Evolutionary conservation across 1,140 invertebrate species (phyloP).

Genomic region (Asbolus verrucosus): DNA sequence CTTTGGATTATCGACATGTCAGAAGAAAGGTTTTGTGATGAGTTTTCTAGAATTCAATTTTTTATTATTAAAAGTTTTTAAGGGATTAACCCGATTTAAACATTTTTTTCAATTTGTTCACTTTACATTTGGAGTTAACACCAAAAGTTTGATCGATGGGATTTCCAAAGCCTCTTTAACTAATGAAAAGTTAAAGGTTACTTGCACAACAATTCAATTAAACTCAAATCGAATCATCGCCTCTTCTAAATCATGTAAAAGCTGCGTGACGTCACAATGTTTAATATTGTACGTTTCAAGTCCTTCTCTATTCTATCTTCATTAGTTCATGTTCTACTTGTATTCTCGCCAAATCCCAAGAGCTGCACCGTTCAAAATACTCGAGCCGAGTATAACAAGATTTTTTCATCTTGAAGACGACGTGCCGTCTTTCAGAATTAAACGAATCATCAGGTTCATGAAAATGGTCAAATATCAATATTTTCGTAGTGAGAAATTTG

Average conservation of each 20-base stretch:
- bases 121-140: constrained; percentile 1
- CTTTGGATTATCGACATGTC: no score
- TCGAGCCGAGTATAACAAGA: not conserved
- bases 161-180: constrained; percentile 1
- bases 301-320: constrained; percentile 10
- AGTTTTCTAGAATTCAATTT: no score
- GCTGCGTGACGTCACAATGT: constrained; percentile 3
- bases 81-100: not conserved
- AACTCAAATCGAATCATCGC: not conserved
- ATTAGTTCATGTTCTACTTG: constrained; percentile 1
- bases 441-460: not conserved
- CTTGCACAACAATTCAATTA: constrained; percentile 29
- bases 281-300: constrained; percentile 24
- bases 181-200: constrained; percentile 7
- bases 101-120: constrained; percentile 8
- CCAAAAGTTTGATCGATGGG: constrained; percentile 15
- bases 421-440: constrained; percentile 1
- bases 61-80: constrained; percentile 31
- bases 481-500: no score
- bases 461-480: not conserved
- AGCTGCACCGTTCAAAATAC: not conserved
- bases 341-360: constrained; percentile 6
- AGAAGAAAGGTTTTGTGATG: no score
- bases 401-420: constrained; percentile 8
- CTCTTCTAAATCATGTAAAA: constrained; percentile 5